A percentile compares a stretch with the other conserved stretches of the same genome.
Conservation (phyloP, 2,888 invertebrate species). For the Aphidoletes aphidimyza region DNA sequence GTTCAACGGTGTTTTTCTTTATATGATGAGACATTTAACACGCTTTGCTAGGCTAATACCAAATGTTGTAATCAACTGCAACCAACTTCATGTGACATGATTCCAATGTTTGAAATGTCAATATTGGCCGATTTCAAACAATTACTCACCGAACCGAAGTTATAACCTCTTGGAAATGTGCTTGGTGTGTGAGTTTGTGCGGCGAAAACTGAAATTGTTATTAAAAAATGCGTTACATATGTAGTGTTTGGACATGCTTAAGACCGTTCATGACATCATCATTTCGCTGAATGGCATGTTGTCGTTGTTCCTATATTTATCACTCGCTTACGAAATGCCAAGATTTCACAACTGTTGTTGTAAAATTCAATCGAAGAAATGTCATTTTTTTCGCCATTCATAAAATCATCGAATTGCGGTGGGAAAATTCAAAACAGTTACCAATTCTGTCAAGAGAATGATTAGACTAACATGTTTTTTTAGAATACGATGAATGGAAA, state of each 20-base stretch:
- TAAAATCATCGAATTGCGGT: not conserved
- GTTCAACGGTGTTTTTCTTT: too few species aligned
- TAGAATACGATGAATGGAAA: constrained; percentile 44
- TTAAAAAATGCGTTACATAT: not conserved
- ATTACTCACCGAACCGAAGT: not conserved
- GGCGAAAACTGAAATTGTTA: not conserved
- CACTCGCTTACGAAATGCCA: not conserved
- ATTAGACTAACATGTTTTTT: not conserved
- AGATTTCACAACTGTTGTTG: not conserved
- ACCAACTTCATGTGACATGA: too few species aligned
- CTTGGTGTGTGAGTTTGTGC: not conserved
- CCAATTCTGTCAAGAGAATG: not conserved
- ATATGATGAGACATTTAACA: too few species aligned
- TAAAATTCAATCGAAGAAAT: not conserved
- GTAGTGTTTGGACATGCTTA: not conserved
- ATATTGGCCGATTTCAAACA: not conserved
- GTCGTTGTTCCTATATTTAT: not conserved
- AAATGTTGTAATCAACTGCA: too few species aligned
- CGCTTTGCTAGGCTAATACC: too few species aligned
- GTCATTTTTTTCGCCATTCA: too few species aligned
- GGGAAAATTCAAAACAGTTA: not conserved
- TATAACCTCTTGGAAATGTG: not conserved
- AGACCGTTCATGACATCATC: not conserved
- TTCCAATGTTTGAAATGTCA: too few species aligned
- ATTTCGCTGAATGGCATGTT: not conserved